phyloP scores from a whole-genome alignment of 2,797 vertebrate genomes.

The Pelodytes ibericus region DNA sequence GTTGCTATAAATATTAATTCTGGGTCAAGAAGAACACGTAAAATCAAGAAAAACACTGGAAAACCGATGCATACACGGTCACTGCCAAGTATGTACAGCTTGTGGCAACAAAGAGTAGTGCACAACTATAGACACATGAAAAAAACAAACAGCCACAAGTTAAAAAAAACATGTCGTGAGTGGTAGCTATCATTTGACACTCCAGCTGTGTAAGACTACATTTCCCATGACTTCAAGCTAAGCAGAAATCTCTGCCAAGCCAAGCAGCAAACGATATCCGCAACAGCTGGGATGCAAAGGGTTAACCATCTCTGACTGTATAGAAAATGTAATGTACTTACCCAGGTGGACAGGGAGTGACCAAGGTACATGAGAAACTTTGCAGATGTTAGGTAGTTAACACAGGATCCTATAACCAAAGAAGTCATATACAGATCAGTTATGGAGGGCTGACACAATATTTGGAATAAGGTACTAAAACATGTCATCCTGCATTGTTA shows the following conservation, averaged over 20 bases:
- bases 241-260: too few species aligned
- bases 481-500: too few species aligned
- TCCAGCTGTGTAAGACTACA: neutral
- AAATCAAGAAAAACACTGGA: too few species aligned
- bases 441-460: neutral
- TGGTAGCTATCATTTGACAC: neutral
- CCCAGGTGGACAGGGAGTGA: slow-evolving; percentile 94
- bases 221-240: too few species aligned
- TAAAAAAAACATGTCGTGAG: neutral
- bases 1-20: too few species aligned
- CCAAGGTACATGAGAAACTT: slow-evolving; percentile 95
- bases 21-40: too few species aligned
- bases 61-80: neutral
- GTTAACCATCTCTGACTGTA: too few species aligned
- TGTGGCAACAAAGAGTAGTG: neutral
- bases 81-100: neutral
- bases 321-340: slow-evolving; percentile 79
- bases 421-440: neutral
- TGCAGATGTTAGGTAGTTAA: slow-evolving; percentile 81
- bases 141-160: neutral
- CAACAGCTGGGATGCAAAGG: too few species aligned
- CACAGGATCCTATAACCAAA: slow-evolving; percentile 66
- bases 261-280: too few species aligned
- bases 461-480: neutral
- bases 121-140: neutral